Evolutionary conservation across 2,113 vertebrate genomes (phyloP), one percentile per base, ranked within the genome.

Genomic region (Pedetes capensis): DNA sequence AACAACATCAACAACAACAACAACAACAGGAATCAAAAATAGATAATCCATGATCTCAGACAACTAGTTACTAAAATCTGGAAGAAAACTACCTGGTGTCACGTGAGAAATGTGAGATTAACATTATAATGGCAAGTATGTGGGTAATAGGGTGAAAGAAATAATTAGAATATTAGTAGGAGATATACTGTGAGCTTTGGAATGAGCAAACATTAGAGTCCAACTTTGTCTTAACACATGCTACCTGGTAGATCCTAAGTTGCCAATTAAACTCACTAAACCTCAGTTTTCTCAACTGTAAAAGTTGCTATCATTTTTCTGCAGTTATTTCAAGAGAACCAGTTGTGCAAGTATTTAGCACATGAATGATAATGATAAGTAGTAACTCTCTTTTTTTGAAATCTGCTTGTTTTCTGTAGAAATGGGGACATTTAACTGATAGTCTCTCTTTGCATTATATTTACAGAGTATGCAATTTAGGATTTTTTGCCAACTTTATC

Each of bases 1-100:
- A n/a, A n/a, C n/a, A n/a, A n/a, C n/a, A n/a, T n/a, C n/a, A n/a
- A n/a, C n/a, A n/a, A n/a, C n/a, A n/a, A n/a, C n/a, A n/a, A n/a
- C n/a, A n/a, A n/a, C n/a, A n/a, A n/a, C n/a, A n/a, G n/a, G 12
- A 61, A 80, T 89, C 92, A 22, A 74, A 72, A 93, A 69, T n/a
- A 37, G 14, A 44, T 29, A 59, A 75, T 59, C 2, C 2, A 27
- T 84, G 14, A 55, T 63, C 5, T 14, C 29, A 61, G 13, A 18
- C 57, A 85, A 72, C 10, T 18, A 29, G 8, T 39, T 85, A 32
- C 63, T 63, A 55, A 74, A 47, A 76, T 22, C 0, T 69, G 10
- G 27, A 68, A 12, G 5, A 6, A 17, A 83, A 44, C 3, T 59
- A 0, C 27, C 69, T 2, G 49, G 57, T 9, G 22, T 72, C 81